Percentiles rank a stretch among this genome's conserved stretches.
Conservation (phyloP, 2,113 vertebrate genomes). For the Etheostoma cragini region DNA sequence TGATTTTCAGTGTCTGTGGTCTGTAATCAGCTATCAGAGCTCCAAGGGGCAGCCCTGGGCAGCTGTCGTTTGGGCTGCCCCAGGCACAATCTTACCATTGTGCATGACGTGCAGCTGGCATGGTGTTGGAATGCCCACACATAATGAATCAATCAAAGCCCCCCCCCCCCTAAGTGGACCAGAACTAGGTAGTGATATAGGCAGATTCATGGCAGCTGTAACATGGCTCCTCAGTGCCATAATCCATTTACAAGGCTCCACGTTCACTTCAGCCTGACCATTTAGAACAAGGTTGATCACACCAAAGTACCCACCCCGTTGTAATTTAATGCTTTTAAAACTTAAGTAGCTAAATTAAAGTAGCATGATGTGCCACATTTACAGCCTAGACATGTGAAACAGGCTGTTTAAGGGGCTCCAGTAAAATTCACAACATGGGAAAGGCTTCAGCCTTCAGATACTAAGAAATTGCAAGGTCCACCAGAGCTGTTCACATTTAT, state of each 20-base stretch:
- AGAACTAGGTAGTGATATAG: slow-evolving; percentile 56
- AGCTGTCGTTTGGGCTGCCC: slow-evolving; percentile 73
- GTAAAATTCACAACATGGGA: slow-evolving; percentile 18
- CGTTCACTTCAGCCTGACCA: slow-evolving; percentile 54
- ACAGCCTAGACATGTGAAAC: slow-evolving; percentile 42
- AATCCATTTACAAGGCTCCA: slow-evolving; percentile 59
- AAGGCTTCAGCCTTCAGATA: slow-evolving; percentile 8
- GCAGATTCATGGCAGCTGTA: slow-evolving; percentile 75
- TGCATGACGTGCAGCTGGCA: slow-evolving; percentile 77
- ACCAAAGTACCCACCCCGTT: slow-evolving; percentile 28
- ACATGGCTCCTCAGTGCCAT: slow-evolving; percentile 39
- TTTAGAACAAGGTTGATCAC: slow-evolving; percentile 32
- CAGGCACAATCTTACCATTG: slow-evolving; percentile 81
- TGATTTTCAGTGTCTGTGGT: slow-evolving; percentile 4
- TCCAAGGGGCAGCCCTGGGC: slow-evolving; percentile 50
- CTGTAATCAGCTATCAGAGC: slow-evolving; percentile 41
- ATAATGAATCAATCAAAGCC: slow-evolving; percentile 73
- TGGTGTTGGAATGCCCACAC: slow-evolving; percentile 64
- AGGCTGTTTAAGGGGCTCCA: slow-evolving; percentile 32
- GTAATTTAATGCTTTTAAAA: slow-evolving; percentile 49
- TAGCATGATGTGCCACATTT: slow-evolving; percentile 32
- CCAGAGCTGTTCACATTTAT: slow-evolving; percentile 25
- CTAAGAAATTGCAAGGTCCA: slow-evolving; percentile 6
- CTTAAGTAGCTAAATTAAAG: slow-evolving; percentile 20
- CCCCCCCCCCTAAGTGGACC: slow-evolving; percentile 47